Percentiles rank a stretch among this genome's conserved stretches.
Conservation (phyloP, 2,113 vertebrate genomes). For the Protobothrops flavoviridis region DNA sequence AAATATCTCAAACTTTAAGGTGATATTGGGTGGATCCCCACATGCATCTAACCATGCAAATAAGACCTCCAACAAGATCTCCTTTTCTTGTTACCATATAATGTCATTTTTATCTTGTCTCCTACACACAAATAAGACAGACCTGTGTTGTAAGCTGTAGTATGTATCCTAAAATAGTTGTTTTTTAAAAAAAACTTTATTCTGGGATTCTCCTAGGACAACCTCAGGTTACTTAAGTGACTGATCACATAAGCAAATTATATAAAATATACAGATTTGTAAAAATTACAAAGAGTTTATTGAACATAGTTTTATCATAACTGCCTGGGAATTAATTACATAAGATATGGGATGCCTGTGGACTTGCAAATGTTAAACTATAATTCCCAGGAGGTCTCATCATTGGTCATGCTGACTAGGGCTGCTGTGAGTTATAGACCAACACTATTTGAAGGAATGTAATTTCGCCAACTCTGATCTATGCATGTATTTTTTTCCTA, state of each 20-base stretch:
- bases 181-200: neutral
- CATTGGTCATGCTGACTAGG: neutral
- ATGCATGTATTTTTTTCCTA: neutral
- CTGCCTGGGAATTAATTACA: neutral
- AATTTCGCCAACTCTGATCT: neutral
- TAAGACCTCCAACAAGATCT: neutral
- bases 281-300: neutral
- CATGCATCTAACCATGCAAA: neutral
- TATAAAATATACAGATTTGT: neutral
- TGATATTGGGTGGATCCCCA: neutral
- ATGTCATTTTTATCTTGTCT: neutral
- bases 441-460: neutral
- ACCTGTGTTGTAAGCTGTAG: neutral
- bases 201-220: neutral
- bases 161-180: neutral
- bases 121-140: neutral
- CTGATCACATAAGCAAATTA: neutral
- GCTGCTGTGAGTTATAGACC: neutral
- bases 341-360: neutral
- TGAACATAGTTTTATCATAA: neutral
- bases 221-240: neutral
- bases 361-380: neutral
- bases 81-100: neutral
- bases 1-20: neutral
- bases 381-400: neutral